Evolutionary conservation across 2,888 invertebrate species (phyloP), one percentile per base, ranked within the genome.

Genomic region (Ligdia adustata): DNA sequence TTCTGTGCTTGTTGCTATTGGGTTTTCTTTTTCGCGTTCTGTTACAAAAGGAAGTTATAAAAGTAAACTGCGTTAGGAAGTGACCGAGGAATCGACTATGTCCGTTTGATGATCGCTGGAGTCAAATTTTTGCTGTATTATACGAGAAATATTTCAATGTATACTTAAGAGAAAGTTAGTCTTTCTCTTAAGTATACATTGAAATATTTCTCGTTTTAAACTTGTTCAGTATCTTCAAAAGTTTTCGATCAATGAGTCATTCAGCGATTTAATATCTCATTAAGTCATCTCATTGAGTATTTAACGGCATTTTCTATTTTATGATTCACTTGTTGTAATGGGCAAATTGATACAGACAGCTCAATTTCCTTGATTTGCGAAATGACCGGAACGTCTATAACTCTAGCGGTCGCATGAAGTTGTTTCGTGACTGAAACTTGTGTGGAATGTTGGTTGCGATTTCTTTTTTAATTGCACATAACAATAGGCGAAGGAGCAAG

Each of bases 171-270:
- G n/a, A n/a, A 18, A 18, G 4, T 18, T 18, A 5, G 4, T 18
- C 20, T 34, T 34, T 34, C 33, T 34, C 12, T 22, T 9, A 4
- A 32, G 18, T n/a, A 16, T 14, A 4, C 29, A 4, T 26, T 4
- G 4, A 12, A 35, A n/a, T 18, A 18, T 32, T 26, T 32, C 5
- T 27, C 20, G 16, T 26, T 24, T 38, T 22, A 7, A 31, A 29
- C 3, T 16, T 6, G 16, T 18, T n/a, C n/a, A n/a, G n/a, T n/a
- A n/a, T 39, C 14, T 27, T 39, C 20, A 16, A 43, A 37, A 43
- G 32, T 62, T 68, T 64, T 66, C 57, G 53, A 60, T 63, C 54
- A 64, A 67, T 77, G 76, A 75, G 61, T 78, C 75, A 75, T 56
- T 32, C 32, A n/a, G 35, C 42, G 24, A 22, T 24, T 49, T 31